Base-by-base conservation (phyloP, 2,113 vertebrate genomes). In the Melanerpes aurifrons region DNA sequence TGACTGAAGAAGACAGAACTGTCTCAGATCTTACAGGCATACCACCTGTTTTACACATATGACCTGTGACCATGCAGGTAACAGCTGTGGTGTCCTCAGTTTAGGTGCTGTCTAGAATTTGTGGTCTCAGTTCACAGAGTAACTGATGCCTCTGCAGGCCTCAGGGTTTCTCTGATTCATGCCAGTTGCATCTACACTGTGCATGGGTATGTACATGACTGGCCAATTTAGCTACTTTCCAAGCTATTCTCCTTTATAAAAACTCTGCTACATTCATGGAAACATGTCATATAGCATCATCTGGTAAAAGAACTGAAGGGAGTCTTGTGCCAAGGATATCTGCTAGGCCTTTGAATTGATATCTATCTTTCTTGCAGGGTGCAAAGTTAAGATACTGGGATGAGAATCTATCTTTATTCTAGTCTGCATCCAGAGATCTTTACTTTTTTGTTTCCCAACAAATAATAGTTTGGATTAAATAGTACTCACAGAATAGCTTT, bases 171-270 rank as follows among this genome's bases (percentile, higher is more conserved):
- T 57, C 28, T 86, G 24, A 50, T 31, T 21, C 31, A 16, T 20
- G 50, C 3, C 47, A 57, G 24, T 62, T 66, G 18, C 18, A 31
- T 10, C 12, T 31, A 37, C 4, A 14, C 3, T 22, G 15, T 57
- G 48, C 37, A 26, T n/a, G 29, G 20, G 28, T 66, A 61, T 0
- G 1, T n/a, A 37, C 15, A 24, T 1, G 2, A 25, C 48, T 76
- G 29, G 29, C 26, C 7, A 7, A 12, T 21, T 12, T 47, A 40
- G 24, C 8, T 31, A 31, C 53, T 48, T 82, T 22, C 72, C 19
- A 63, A 86, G 22, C 8, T 45, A 4, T 57, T 73, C 40, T 73
- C 5, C 56, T 63, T 57, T 62, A 62, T 11, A 68, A 61, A 76
- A 43, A 35, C 8, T 76, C 28, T 18, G 21, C 37, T 70, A 15